Conservation (phyloP, 2,113 vertebrate genomes). For the Mixornis gularis region DNA sequence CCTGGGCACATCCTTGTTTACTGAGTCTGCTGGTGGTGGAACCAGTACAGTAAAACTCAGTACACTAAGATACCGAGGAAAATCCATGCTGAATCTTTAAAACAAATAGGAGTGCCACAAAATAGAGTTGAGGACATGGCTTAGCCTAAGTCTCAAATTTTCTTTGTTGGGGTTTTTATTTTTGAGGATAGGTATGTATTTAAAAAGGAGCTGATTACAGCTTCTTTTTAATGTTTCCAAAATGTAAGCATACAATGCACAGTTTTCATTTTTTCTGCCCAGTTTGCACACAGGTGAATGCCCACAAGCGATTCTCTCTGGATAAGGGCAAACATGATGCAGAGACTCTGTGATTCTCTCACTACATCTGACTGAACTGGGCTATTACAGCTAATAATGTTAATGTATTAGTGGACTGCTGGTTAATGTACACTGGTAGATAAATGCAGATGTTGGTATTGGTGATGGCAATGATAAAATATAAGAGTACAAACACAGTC, state of each 20-base stretch:
- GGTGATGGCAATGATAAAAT: neutral
- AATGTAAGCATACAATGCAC: neutral
- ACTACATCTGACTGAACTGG: neutral
- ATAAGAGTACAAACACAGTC: neutral
- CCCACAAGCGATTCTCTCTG: constrained; percentile 5
- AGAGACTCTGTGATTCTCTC: neutral
- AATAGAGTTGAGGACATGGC: neutral
- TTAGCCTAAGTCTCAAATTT: neutral
- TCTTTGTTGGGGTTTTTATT: neutral
- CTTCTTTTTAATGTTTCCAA: constrained; percentile 28
- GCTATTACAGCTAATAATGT: neutral
- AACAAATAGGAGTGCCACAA: constrained; percentile 24
- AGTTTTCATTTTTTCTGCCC: neutral
- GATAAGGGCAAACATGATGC: neutral
- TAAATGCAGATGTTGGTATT: neutral
- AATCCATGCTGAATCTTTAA: neutral
- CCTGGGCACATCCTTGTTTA: constrained; percentile 40
- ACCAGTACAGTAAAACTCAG: neutral
- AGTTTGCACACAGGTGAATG: constrained; percentile 39
- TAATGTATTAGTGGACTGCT: neutral
- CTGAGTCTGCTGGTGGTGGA: constrained; percentile 3
- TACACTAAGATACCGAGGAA: neutral
- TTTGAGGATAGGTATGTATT: neutral
- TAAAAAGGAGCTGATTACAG: neutral
- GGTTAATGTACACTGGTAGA: neutral